Base-by-base conservation (phyloP, 2,888 invertebrate species). In the Pammene aurita region DNA sequence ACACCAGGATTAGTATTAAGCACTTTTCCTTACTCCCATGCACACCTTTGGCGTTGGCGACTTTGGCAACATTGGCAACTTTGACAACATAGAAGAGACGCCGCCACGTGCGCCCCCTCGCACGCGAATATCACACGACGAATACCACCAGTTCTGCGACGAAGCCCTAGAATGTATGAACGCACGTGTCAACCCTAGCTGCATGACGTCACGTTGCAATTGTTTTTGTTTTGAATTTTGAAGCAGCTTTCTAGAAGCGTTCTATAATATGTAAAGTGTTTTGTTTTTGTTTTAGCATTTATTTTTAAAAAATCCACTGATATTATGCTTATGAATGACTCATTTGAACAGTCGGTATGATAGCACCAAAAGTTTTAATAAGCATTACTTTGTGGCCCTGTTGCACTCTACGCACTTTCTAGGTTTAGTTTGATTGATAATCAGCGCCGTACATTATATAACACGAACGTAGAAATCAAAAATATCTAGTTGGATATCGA, bases 91-190 rank as follows among this genome's bases (percentile, higher is more conserved):
- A 78, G 86, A 85, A 73, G 87, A 83, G 67, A 74, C 78, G 67
- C 88, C 91, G 70, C 90, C 90, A 34, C 85, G 93, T 18, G 92
- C 92, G 71, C 93, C 93, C 75, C 93, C 92, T 56, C 90, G 93
- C 79, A 85, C 93, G 57, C 88, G 87, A 80, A 94, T 95, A 83
- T 94, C 96, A 66, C 94, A 95, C 87, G 95, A 96, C 89, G 96
- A 96, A 89, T 96, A 96, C 89, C 96, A 96, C 86, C 95, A 95
- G 88, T 95, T 95, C 92, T 95, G 95, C 92, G 96, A 96, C 91
- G 94, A 95, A 83, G 95, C 96, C 83, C 94, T 96, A 78, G 96
- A 97, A 94, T 96, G 96, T 96, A 95, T 86, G 93, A 81, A 78
- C 78, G 84, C 84, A 85, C 84, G 84, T 52, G 75, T 10, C 58